Percentiles rank a stretch among this genome's conserved stretches.
These are phyloP conservation scores for Smittia sp. DNA, from an alignment of 2,888 invertebrate species.

Conservation along the genomic window DNA sequence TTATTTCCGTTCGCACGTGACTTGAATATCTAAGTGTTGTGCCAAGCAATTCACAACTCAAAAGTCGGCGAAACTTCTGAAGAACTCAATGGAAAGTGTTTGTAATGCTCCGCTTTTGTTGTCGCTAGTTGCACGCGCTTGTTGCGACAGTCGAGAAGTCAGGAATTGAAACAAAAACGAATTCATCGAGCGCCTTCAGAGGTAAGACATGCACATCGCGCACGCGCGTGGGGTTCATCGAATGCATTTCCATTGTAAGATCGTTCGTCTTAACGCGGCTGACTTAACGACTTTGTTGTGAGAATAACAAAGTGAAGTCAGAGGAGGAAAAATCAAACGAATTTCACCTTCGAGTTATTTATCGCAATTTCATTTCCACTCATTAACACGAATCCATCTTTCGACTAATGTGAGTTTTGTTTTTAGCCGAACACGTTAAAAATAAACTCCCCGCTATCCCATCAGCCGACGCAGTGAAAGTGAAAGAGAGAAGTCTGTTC, in stretches of 20 bases:
- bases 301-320: not conserved
- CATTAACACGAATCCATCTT: slow-evolving; percentile 9
- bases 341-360: slow-evolving; percentile 12
- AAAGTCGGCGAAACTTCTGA: too few relatives aligned
- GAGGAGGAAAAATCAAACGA: not conserved
- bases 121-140: too few relatives aligned
- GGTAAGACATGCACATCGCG: not conserved
- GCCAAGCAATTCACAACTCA: too few relatives aligned
- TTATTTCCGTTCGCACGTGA: too few relatives aligned
- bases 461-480: slow-evolving; percentile 8
- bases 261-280: not conserved
- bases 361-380: slow-evolving; percentile 4
- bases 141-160: too few relatives aligned
- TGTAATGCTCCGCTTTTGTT: too few relatives aligned
- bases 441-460: not conserved
- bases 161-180: too few relatives aligned
- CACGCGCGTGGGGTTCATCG: not conserved
- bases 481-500: not conserved
- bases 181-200: too few relatives aligned
- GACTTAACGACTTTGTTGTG: not conserved
- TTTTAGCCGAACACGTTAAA: not conserved
- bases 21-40: too few relatives aligned
- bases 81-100: too few relatives aligned
- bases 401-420: not conserved
- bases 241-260: not conserved